Conservation (phyloP, 35 echinoderm and acorn worm species). For the Strongylocentrotus purpuratus region DNA sequence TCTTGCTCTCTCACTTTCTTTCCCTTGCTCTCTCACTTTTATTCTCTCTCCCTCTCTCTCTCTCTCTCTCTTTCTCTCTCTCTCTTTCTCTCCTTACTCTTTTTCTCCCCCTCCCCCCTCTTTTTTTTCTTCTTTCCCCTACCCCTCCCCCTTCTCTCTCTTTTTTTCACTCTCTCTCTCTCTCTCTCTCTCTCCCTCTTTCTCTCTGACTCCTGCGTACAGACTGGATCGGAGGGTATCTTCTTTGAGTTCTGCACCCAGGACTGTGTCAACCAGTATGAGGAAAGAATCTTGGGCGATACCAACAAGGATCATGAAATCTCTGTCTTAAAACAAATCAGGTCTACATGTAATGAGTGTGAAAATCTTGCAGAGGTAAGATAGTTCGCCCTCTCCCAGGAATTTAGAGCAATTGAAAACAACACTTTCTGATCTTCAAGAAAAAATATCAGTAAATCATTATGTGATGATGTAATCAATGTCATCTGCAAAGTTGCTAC, state of each 20-base stretch:
- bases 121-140: too few species aligned
- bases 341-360: conserved; percentile 57
- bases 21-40: too few species aligned
- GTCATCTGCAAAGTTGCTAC: too few species aligned
- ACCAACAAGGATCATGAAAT: conserved; percentile 22
- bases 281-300: conserved; percentile 50
- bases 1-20: not conserved
- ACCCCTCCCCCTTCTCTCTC: too few species aligned
- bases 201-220: conserved; percentile 33
- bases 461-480: too few species aligned
- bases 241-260: conserved; percentile 98
- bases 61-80: not conserved
- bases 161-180: not conserved
- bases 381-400: not conserved
- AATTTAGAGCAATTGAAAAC: not conserved
- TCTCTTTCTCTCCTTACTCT: not conserved
- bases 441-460: too few species aligned
- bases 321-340: conserved; percentile 6
- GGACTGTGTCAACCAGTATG: conserved; percentile 81
- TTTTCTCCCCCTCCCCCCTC: not conserved
- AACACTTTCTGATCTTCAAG: too few species aligned
- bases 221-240: conserved; percentile 61
- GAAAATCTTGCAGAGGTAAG: conserved; percentile 50
- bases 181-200: not conserved
- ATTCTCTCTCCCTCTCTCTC: not conserved